Base-by-base conservation (phyloP, 2,797 vertebrate species). In the Hipposideros larvatus region DNA sequence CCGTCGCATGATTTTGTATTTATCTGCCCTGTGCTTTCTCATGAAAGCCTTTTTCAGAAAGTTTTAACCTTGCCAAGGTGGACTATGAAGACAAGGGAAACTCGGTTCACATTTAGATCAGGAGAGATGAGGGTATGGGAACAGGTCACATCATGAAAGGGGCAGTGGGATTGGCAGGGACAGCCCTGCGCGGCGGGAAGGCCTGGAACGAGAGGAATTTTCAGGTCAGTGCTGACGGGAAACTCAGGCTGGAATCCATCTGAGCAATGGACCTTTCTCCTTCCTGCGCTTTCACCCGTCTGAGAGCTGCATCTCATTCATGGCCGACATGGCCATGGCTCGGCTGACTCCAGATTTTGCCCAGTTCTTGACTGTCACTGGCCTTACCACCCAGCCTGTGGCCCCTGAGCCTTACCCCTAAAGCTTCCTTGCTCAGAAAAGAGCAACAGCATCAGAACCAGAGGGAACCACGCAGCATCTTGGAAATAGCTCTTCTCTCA, bases 201-300 rank as follows among this genome's bases (percentile, higher is more conserved):
- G 63, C 15, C 24, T 41, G 31, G 37, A 16, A 63, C 7, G 41
- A 26, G n/a, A 2, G 0, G 3, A 34, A 28, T 78, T 34, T 53
- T 22, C 24, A 74, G 43, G 46, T 74, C 82, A 57, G 3, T 87
- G 43, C 14, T 22, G 46, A 24, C 28, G 16, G 75, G 48, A 70
- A 51, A 63, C n/a, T 84, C 41, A 43, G 82, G 11, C 14, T 31
- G 22, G 21, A 80, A 65, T 51, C 57, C 53, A 89, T 31, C 48
- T 0, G 0, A 43, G 65, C 18, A 11, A 16, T 0, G 6, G 61
- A 34, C 28, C 34, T 22, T 31, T 66, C 26, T 59, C 14, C 34
- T 53, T 11, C 43, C 59, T 9, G 51, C 28, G 28, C 34, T 26
- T 88, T 57, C 31, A 46, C 43, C 22, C 7, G 0, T 6, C 48